Percentiles rank a stretch among this genome's conserved stretches.
phyloP scores from a whole-genome alignment of 2,888 invertebrate genomes.

The Catocala nupta region DNA sequence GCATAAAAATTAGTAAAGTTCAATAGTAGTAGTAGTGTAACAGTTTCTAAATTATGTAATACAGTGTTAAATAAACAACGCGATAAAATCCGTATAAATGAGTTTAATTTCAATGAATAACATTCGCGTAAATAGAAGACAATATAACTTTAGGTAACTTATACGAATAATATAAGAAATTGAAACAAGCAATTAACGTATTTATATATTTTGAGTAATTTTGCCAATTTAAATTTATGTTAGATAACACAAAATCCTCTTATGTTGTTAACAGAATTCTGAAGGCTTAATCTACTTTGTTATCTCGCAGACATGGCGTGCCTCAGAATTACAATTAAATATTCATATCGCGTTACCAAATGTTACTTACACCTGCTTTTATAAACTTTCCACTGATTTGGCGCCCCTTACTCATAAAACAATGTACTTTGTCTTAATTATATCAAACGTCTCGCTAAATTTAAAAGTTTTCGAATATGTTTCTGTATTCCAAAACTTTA shows the following conservation, averaged over 20 bases:
- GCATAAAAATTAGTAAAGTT: too few relatives aligned
- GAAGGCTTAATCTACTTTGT: conserved; percentile 40
- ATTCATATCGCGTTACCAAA: conserved; percentile 46
- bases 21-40: too few relatives aligned
- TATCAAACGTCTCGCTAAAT: conserved; percentile 20
- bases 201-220: background rate
- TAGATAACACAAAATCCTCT: conserved; percentile 22
- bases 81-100: too few relatives aligned
- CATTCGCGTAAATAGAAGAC: too few relatives aligned
- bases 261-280: conserved; percentile 37
- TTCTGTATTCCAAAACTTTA: background rate
- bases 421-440: conserved; percentile 22
- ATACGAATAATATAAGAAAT: too few relatives aligned
- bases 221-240: background rate
- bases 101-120: too few relatives aligned
- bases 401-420: conserved; percentile 15
- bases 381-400: conserved; percentile 35
- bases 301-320: conserved; percentile 37
- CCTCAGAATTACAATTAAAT: conserved; percentile 42
- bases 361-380: conserved; percentile 46
- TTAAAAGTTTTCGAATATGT: conserved; percentile 14
- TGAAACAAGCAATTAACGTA: background rate
- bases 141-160: too few relatives aligned
- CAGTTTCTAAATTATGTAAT: too few relatives aligned
- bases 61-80: too few relatives aligned